Base-by-base conservation (phyloP, 2,113 vertebrate genomes). In the Harpagus bidentatus region DNA sequence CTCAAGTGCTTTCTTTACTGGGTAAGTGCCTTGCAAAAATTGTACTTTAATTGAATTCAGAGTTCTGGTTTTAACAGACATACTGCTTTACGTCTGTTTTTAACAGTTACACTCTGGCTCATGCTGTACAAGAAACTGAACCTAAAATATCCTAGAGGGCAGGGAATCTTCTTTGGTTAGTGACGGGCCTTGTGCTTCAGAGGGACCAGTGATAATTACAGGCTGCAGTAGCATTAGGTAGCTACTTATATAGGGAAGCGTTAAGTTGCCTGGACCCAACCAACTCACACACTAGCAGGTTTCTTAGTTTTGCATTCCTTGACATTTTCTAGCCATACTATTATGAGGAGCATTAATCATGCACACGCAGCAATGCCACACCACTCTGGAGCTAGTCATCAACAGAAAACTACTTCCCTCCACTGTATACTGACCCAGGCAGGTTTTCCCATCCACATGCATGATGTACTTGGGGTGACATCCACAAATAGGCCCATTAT, bases 391-490 rank as follows among this genome's bases (percentile, higher is more conserved):
- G n/a, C 2, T n/a, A 18, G 40, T 55, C 48, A 84, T 20, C 14
- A 67, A 50, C 11, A 78, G 62, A 71, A 52, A 62, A 29, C 16
- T 23, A 36, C 73, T 55, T 82, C 69, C 21, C 36, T 82, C 25
- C 76, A 13, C 31, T 8, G 38, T 32, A 76, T 82, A 93, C 99
- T 99, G 97, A 99, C 99, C 99, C 55, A 99, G 95, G 97, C 99
- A 99, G 59, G 99, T 99, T 96, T 98, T 99, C 81, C 98, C 99
- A 97, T 99, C 99, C 13, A 93, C 38, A 9, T 99, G 99, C 96
- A 99, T 97, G 63, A 97, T 95, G 95, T 99, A 99, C 90, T 98
- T 99, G 95, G 98, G 97, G 84, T 99, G 99, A 96, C 99, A 99
- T 86, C 98, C 98, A 97, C 99, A 99, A 67, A 99, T 83, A 1